These are phyloP conservation scores for Nematostella vectensis DNA, from an alignment of 92 coral and sea anemone genomes.

Conservation along the genomic window DNA sequence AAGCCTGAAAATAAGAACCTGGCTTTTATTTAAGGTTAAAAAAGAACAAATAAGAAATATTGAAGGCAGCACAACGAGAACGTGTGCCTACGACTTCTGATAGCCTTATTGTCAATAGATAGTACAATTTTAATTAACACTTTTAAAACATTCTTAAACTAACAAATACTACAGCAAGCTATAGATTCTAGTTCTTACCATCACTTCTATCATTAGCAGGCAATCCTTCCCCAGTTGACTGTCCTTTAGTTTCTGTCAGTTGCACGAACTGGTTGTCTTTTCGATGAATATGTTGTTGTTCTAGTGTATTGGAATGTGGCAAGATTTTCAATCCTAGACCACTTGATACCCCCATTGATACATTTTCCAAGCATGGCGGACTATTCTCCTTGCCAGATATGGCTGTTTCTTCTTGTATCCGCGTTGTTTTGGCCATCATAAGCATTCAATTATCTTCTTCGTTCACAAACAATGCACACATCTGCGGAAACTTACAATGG, in stretches of 20 bases:
- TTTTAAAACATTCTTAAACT: no score
- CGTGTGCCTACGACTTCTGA: no score
- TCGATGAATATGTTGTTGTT: not conserved
- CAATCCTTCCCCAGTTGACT: not conserved
- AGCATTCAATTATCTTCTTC: not conserved
- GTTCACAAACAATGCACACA: not conserved
- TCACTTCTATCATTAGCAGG: not conserved
- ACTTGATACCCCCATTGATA: not conserved
- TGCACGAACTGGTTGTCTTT: not conserved
- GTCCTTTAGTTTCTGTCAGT: not conserved
- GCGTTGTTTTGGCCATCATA: constrained; percentile 19
- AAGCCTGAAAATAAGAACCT: no score
- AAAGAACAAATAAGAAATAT: no score
- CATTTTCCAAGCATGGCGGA: constrained; percentile 26
- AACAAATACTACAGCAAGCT: no score
- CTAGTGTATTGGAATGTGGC: not conserved
- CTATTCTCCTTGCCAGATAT: constrained; percentile 39
- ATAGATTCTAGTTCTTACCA: no score
- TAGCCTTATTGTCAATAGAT: no score
- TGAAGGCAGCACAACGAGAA: no score
- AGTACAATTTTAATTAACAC: no score
- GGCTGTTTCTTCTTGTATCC: not conserved
- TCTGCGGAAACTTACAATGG: not conserved
- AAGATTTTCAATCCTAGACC: not conserved
- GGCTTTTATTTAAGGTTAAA: no score